A percentile compares a stretch with the other conserved stretches of the same genome.
phyloP scores from a whole-genome alignment of 2,113 vertebrate genomes.

The Prolemur simus region DNA sequence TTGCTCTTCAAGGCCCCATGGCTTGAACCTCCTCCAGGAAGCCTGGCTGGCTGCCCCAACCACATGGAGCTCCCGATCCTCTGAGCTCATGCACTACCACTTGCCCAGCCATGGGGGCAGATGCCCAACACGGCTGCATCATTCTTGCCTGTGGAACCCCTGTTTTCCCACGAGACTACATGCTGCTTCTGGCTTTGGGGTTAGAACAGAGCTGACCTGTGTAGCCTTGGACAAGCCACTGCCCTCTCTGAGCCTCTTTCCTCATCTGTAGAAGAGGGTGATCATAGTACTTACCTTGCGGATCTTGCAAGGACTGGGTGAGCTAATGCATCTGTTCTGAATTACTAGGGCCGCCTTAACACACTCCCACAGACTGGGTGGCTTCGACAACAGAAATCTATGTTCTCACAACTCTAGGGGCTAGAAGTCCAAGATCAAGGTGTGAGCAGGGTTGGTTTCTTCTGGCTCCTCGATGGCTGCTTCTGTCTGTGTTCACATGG shows the following conservation, averaged over 20 bases:
- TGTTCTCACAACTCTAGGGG: not conserved
- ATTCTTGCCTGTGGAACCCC: not conserved
- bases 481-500: not conserved
- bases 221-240: not conserved
- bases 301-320: not conserved
- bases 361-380: not conserved
- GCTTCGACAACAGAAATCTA: not conserved
- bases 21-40: not conserved
- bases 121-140: accelerated
- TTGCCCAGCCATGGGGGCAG: too few relatives aligned
- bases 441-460: not conserved
- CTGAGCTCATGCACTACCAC: not conserved
- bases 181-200: not conserved
- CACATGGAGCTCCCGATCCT: not conserved
- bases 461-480: not conserved
- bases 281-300: not conserved
- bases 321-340: not conserved
- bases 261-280: not conserved
- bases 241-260: not conserved
- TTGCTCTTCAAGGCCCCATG: not conserved
- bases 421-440: not conserved
- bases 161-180: not conserved
- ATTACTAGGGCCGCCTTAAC: not conserved
- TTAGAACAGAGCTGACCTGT: not conserved
- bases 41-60: not conserved